Evolutionary conservation across 1,140 invertebrate genomes (phyloP).

Genomic region (Ceratosolen fusciceps): DNA sequence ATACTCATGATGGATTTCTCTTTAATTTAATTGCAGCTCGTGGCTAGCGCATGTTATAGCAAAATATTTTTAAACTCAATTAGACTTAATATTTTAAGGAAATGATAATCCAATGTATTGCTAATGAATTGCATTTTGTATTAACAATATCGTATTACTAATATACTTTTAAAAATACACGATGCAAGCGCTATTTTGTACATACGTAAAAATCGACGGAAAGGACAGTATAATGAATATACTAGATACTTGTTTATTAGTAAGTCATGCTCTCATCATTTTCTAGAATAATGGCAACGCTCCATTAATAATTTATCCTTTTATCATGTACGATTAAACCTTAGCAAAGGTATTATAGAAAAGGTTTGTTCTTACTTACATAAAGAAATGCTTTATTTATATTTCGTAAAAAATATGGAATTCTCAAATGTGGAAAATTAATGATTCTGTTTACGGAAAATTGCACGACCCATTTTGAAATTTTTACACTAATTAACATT

Average conservation of each 20-base stretch:
- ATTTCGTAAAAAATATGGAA: constrained; percentile 47
- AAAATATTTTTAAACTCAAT: not conserved
- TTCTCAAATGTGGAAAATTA: constrained; percentile 40
- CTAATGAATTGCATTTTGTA: constrained; percentile 21
- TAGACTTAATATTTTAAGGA: not conserved
- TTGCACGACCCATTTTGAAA: constrained; percentile 46
- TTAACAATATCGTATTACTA: constrained; percentile 43
- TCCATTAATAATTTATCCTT: constrained; percentile 28
- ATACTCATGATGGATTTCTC: not conserved
- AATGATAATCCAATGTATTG: constrained; percentile 30
- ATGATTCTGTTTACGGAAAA: constrained; percentile 24
- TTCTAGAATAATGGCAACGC: constrained; percentile 33
- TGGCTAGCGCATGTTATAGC: not conserved
- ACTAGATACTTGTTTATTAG: constrained; percentile 35
- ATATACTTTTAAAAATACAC: constrained; percentile 45
- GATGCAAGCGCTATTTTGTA: constrained; percentile 46
- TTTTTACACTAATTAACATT: constrained; percentile 28
- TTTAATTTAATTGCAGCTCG: not conserved
- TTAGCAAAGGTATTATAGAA: constrained; percentile 13
- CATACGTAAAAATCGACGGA: constrained; percentile 47
- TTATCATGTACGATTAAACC: constrained; percentile 15
- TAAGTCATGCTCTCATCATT: constrained; percentile 41
- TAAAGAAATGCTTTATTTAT: constrained; percentile 38
- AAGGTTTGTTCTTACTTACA: constrained; percentile 20
- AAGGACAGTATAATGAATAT: constrained; percentile 39